Evolutionary conservation across 2,888 invertebrate genomes (phyloP).

Genomic region (Eristalis arbustorum): DNA sequence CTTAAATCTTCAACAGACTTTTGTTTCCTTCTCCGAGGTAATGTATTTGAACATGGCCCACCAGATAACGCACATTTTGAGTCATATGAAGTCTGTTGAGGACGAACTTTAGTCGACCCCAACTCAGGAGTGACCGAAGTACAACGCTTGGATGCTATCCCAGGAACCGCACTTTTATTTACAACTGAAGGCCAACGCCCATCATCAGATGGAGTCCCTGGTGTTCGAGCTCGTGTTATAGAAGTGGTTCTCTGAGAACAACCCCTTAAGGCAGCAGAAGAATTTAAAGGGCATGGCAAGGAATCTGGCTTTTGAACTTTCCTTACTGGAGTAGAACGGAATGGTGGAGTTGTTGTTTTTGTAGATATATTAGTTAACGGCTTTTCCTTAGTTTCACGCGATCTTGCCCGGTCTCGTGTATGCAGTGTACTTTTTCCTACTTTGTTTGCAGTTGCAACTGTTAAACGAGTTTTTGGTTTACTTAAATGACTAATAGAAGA

Average conservation of each 20-base stretch:
- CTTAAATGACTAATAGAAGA: slow-evolving; percentile 68
- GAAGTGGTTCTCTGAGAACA: slow-evolving; percentile 80
- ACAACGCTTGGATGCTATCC: slow-evolving; percentile 74
- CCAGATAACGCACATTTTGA: slow-evolving; percentile 77
- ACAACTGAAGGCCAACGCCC: slow-evolving; percentile 85
- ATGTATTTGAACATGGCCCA: slow-evolving; percentile 88
- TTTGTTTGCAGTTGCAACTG: slow-evolving; percentile 80
- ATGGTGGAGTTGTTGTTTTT: slow-evolving; percentile 78
- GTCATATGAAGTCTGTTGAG: slow-evolving; percentile 75
- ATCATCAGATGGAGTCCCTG: slow-evolving; percentile 85
- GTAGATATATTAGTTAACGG: slow-evolving; percentile 81
- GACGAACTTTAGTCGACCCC: slow-evolving; percentile 75
- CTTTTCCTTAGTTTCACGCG: slow-evolving; percentile 83
- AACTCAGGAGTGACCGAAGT: slow-evolving; percentile 78
- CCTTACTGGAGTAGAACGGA: slow-evolving; percentile 74
- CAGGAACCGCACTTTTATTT: slow-evolving; percentile 64
- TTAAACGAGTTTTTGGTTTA: slow-evolving; percentile 81
- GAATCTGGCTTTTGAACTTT: slow-evolving; percentile 77
- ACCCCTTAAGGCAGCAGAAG: slow-evolving; percentile 75
- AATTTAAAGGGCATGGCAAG: slow-evolving; percentile 81
- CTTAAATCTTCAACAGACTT: slow-evolving; percentile 83
- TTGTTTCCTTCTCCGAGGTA: slow-evolving; percentile 87
- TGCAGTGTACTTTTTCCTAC: slow-evolving; percentile 81
- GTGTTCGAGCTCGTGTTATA: slow-evolving; percentile 83
- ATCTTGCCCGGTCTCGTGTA: slow-evolving; percentile 83